Evolutionary conservation across 2,113 vertebrate genomes (phyloP), one percentile per base, ranked within the genome.

Genomic region (Prunella fulvescens): DNA sequence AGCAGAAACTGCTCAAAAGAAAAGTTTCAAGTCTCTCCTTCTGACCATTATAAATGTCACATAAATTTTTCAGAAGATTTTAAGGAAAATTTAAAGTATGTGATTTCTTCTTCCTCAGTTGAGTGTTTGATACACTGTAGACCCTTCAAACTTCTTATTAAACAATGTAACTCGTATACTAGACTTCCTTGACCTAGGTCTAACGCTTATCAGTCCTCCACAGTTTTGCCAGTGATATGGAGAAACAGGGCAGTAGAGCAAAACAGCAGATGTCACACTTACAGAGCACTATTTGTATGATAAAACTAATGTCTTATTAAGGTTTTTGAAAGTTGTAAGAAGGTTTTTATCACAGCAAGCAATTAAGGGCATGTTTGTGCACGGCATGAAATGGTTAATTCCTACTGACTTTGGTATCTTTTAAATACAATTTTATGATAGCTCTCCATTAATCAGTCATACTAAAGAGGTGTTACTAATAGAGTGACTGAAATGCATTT

Each of bases 201-300:
- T 82, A 56, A 44, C 7, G 17, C 22, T 45, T 29, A 66, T 19
- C 2, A 1, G 15, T 35, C 65, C 37, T 23, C 45, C 35, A 4
- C 5, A 66, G n/a, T 66, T 61, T 31, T n/a, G 17, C 47, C 56
- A 54, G 7, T 39, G 14, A 65, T 19, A 50, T 0, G 0, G 5
- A 65, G 24, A 60, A n/a, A 81, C 4, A 37, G 5, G 64, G 18
- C 6, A 45, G 35, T 73, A 73, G 23, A 66, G 26, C 13, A 42
- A 35, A 76, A 84, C 10, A 48, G 64, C 4, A 3, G 17, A 3
- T 37, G 58, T 25, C 31, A 47, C 13, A 65, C 42, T 72, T 45
- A 40, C 1, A 67, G 33, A 74, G n/a, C 26, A n/a, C 18, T 72
- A 57, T 23, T 66, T 71, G 53, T 28, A n/a, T 12, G 6, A 42